Evolutionary conservation across 2,797 vertebrate species (phyloP), one percentile per base, ranked within the genome.

Genomic region (Sitta carolinensis): DNA sequence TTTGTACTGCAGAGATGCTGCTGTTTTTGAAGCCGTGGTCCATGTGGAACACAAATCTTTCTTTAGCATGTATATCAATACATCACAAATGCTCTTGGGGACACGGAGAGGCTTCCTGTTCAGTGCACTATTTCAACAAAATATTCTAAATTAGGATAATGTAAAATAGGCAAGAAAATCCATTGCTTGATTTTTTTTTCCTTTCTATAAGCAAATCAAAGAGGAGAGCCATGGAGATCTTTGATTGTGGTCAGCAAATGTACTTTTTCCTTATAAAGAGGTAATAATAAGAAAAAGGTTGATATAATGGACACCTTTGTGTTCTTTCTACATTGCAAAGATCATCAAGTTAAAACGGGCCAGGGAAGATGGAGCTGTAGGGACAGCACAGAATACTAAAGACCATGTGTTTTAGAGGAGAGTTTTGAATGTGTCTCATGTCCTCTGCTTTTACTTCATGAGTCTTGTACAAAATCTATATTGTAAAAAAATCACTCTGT

Each of bases 21-120:
- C 72, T 82, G 50, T 79, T 87, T 94, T 90, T 89, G 81, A 96
- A 96, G 67, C 27, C 0, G 0, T 43, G 54, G 61, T 85, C 81
- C 75, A 25, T 30, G 61, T 0, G 1, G 81, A 93, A 82, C 70
- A 74, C 42, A 73, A 72, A 92, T 92, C 81, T 93, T 95, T 88
- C 91, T 94, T 92, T 92, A 89, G 61, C 68, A n/a, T 82, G 63
- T 84, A 42, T 87, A 89, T 82, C 92, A 93, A 8, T 79, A 77
- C 45, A 90, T 82, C 82, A 77, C 43, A 81, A 93, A 89, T 80
- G 61, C 70, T 61, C 70, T 61, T 50, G 30, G 55, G 74, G 22
- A 48, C 27, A 70, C 34, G 23, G 48, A 76, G 38, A 82, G n/a
- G 45, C 57, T 90, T 94, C 30, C 64, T 90, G 48, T 84, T 68